These are phyloP conservation scores for Chascanopsetta lugubris DNA, from an alignment of 2,113 vertebrate genomes.

Conservation along the genomic window DNA sequence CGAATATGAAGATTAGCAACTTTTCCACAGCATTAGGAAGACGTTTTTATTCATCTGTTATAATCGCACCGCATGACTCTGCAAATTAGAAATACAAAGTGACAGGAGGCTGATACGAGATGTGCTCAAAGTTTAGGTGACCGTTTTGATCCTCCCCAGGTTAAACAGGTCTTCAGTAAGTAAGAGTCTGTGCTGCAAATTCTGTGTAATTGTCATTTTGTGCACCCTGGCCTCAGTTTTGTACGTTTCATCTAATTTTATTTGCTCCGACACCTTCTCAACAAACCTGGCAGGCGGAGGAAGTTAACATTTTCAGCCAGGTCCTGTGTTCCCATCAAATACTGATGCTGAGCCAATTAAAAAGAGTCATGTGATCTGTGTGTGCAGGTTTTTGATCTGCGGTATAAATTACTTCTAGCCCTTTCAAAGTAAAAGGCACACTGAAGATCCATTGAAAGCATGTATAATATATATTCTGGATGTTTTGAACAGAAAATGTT, in stretches of 20 bases:
- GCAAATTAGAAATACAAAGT: background rate
- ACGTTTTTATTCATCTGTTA: background rate
- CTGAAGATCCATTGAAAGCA: too few species aligned
- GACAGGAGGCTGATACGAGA: conserved; percentile 14
- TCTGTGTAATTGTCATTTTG: conserved; percentile 49
- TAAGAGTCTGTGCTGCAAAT: conserved; percentile 34
- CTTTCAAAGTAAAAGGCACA: too few species aligned
- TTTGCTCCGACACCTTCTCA: conserved; percentile 50
- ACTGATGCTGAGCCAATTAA: too few species aligned
- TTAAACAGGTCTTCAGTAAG: conserved; percentile 13
- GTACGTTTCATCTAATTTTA: conserved; percentile 58
- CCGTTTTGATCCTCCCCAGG: conserved; percentile 10
- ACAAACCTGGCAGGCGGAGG: conserved; percentile 42
- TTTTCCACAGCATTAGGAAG: background rate
- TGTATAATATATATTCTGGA: too few species aligned
- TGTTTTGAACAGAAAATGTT: too few species aligned
- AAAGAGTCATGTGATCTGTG: too few species aligned
- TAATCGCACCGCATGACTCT: background rate
- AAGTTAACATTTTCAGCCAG: too few species aligned
- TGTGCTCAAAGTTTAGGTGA: too few species aligned
- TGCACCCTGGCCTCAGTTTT: conserved; percentile 42
- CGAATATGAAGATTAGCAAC: background rate
- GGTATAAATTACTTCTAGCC: too few species aligned
- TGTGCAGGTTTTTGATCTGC: too few species aligned
- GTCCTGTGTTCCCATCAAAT: too few species aligned